Conservation (phyloP, 1,140 invertebrate species). For the Drosophila carrolli region DNA sequence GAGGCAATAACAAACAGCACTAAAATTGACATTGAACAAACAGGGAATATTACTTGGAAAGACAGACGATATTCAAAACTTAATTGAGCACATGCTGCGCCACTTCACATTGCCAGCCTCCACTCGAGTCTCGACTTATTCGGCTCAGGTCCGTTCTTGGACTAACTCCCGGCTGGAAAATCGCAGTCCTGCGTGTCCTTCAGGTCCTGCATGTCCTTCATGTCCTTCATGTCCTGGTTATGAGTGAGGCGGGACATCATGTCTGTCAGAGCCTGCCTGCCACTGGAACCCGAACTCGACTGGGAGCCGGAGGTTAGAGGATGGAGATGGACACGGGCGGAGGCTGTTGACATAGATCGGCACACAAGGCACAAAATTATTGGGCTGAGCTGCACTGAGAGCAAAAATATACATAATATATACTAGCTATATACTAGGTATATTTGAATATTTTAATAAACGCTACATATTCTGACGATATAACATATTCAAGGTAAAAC, state of each 20-base stretch:
- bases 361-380: slow-evolving; percentile 67
- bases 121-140: slow-evolving; percentile 11
- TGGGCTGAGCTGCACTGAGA: slow-evolving; percentile 40
- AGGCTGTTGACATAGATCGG: slow-evolving; percentile 69
- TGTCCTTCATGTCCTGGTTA: slow-evolving; percentile 14
- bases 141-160: slow-evolving; percentile 36
- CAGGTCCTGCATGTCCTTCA: slow-evolving; percentile 8
- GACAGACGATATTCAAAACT: slow-evolving; percentile 60
- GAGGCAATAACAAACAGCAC: slow-evolving; percentile 33
- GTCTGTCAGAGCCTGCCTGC: slow-evolving; percentile 66
- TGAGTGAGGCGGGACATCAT: slow-evolving; percentile 59
- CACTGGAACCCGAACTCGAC: slow-evolving; percentile 11
- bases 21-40: slow-evolving; percentile 77
- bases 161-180: background rate
- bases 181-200: slow-evolving; percentile 15
- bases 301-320: slow-evolving; percentile 11
- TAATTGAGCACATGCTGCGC: slow-evolving; percentile 75
- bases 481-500: too few relatives aligned
- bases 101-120: slow-evolving; percentile 48
- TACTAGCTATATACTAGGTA: too few relatives aligned
- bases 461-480: too few relatives aligned
- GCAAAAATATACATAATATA: background rate
- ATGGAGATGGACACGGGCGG: background rate
- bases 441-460: too few relatives aligned
- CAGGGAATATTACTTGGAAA: slow-evolving; percentile 52